Conservation (phyloP, 2,888 invertebrate genomes). For the Balanococcus diminutus region DNA sequence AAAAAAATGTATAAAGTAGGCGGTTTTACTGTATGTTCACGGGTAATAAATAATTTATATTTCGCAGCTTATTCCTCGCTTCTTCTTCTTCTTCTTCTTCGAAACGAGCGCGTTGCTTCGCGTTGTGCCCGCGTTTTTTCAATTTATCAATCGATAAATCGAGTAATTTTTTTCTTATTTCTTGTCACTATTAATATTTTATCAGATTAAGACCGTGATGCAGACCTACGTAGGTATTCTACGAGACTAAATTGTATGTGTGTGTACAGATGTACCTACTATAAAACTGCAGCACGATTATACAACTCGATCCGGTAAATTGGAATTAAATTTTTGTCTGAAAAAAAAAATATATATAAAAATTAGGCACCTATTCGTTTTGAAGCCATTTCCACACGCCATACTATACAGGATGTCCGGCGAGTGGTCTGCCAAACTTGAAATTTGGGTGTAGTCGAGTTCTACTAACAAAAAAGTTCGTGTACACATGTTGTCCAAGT, state of each 20-base stretch:
- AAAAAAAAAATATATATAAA: too few relatives aligned
- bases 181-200: slow-evolving; percentile 14
- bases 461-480: too few relatives aligned
- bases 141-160: slow-evolving; percentile 26
- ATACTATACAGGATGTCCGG: too few relatives aligned
- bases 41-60: slow-evolving; percentile 20
- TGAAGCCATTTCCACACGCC: background rate
- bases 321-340: slow-evolving; percentile 21
- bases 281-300: too few relatives aligned
- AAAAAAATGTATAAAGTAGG: background rate
- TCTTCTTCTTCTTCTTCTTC: too few relatives aligned
- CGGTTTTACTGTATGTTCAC: background rate
- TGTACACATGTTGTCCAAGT: too few relatives aligned
- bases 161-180: background rate
- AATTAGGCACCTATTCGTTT: background rate
- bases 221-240: background rate
- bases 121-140: background rate
- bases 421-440: too few relatives aligned
- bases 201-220: background rate
- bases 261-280: too few relatives aligned
- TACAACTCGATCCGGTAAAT: too few relatives aligned
- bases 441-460: too few relatives aligned
- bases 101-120: background rate
- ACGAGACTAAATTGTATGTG: background rate
- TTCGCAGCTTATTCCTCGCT: background rate